These are phyloP conservation scores for Galago senegalensis DNA, from an alignment of 2,797 vertebrate genomes.

Conservation along the genomic window DNA sequence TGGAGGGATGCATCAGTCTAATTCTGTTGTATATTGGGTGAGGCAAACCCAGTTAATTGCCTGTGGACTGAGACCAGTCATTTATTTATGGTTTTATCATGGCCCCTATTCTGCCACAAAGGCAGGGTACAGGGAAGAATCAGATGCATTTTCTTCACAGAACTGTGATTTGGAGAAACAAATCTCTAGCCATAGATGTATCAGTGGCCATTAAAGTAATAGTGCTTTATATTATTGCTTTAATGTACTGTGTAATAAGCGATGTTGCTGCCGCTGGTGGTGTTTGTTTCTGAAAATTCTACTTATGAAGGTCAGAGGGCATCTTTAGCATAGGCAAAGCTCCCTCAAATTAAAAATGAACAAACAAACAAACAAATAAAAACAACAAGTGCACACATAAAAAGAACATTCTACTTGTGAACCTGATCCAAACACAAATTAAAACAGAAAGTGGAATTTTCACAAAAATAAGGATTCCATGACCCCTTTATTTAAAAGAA, in stretches of 20 bases:
- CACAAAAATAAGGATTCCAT: not conserved
- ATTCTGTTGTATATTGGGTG: not conserved
- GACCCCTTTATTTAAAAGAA: not conserved
- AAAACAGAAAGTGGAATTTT: not conserved
- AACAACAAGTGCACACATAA: not conserved
- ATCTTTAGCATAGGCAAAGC: not conserved
- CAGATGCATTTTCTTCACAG: not conserved
- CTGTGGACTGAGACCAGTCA: not conserved
- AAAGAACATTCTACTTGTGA: not conserved
- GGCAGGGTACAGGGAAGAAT: not conserved
- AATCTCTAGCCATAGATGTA: not conserved
- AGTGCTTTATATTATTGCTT: not conserved
- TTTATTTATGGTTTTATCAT: not conserved
- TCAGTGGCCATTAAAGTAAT: not conserved
- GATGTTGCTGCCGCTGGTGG: not conserved
- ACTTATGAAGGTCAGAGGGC: not conserved
- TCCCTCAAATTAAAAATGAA: not conserved
- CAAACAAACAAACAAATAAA: too few species aligned
- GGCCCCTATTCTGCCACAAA: not conserved
- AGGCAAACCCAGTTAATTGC: not conserved
- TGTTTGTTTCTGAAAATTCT: not conserved
- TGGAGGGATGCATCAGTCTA: not conserved
- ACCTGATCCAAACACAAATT: constrained; percentile 24
- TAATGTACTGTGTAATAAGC: not conserved
- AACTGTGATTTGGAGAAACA: not conserved